These are phyloP conservation scores for Ibycter americanus DNA, from an alignment of 2,797 vertebrate species.

Conservation along the genomic window DNA sequence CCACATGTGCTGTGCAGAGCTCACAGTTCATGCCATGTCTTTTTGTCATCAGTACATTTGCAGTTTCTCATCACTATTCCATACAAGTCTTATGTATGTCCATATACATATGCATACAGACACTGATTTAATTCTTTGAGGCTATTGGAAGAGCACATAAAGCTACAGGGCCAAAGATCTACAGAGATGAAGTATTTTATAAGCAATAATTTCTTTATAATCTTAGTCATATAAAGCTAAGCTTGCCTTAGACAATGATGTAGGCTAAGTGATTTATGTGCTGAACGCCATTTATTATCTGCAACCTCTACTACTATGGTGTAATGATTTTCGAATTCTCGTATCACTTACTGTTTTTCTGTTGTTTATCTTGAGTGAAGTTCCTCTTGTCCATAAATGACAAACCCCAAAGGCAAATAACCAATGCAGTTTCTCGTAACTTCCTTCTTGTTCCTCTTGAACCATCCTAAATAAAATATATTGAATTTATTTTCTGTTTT, in stretches of 20 bases:
- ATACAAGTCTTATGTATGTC: background rate
- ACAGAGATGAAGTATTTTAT: background rate
- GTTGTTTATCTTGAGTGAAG: background rate
- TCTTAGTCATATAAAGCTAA: background rate
- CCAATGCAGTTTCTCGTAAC: background rate
- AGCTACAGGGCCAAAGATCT: background rate
- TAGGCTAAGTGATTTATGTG: background rate
- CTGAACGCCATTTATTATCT: background rate
- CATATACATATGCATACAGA: background rate
- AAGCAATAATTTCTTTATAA: background rate
- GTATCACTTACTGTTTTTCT: background rate
- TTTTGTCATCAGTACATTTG: constrained; percentile 29
- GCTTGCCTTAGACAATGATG: background rate
- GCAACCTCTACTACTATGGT: background rate
- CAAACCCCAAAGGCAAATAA: background rate
- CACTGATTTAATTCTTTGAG: background rate
- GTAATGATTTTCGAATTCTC: background rate
- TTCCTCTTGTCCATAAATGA: background rate
- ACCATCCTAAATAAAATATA: background rate
- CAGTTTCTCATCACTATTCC: background rate
- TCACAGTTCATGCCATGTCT: constrained; percentile 24
- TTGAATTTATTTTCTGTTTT: background rate
- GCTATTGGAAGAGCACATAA: background rate
- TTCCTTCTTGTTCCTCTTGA: background rate
- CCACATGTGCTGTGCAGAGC: constrained; percentile 31